These are phyloP conservation scores for Hydrochoerus hydrochaeris DNA, from an alignment of 2,113 vertebrate genomes.

Conservation along the genomic window DNA sequence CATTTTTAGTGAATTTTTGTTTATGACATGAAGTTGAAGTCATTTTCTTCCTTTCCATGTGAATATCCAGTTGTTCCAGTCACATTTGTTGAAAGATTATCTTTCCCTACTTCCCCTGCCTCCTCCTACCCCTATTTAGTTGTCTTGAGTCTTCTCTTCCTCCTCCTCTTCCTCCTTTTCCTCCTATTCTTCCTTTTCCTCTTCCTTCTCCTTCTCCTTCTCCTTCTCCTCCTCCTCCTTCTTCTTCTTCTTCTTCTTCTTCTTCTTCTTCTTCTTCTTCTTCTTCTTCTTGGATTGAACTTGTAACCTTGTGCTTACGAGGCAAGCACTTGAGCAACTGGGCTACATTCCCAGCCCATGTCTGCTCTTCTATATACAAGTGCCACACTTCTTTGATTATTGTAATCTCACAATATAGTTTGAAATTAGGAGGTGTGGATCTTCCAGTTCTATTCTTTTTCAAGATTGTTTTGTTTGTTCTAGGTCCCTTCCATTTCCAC, in stretches of 20 bases:
- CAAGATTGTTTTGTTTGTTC: not conserved
- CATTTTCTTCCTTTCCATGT: not conserved
- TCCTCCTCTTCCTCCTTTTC: not conserved
- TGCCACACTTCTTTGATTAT: not conserved
- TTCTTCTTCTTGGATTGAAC: too few species aligned
- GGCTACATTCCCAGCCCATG: too few species aligned
- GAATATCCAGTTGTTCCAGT: not conserved
- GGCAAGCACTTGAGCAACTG: too few species aligned
- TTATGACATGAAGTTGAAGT: not conserved
- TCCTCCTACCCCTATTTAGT: not conserved
- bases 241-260: too few species aligned
- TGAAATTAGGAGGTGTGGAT: not conserved
- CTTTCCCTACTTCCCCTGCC: not conserved
- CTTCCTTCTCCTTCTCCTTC: too few species aligned
- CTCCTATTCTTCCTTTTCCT: too few species aligned
- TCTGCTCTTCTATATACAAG: not conserved
- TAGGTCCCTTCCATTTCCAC: not conserved
- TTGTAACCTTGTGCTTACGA: too few species aligned
- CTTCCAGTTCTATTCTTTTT: not conserved
- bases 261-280: too few species aligned
- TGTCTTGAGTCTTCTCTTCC: not conserved
- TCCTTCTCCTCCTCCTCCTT: too few species aligned
- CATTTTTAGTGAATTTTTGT: not conserved
- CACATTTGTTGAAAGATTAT: not conserved
- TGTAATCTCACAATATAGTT: not conserved